Evolutionary conservation across 2,888 invertebrate genomes (phyloP).

Genomic region (Agrilus mali): DNA sequence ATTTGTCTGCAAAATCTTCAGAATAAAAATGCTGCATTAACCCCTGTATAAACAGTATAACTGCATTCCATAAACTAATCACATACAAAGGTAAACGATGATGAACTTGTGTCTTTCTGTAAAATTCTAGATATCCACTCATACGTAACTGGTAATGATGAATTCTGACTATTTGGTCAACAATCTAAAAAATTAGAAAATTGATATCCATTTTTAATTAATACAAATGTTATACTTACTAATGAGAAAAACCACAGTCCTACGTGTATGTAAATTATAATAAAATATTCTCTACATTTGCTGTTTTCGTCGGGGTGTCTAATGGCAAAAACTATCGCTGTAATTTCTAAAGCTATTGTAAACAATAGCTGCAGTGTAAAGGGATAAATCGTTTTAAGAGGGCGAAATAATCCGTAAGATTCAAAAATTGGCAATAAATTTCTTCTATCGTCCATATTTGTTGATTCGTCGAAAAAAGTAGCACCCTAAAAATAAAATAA

Average conservation of each 20-base stretch:
- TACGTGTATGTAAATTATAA: conserved; percentile 44
- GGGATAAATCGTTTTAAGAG: conserved; percentile 25
- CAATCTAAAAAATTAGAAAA: conserved; percentile 30
- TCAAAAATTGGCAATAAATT: conserved; percentile 29
- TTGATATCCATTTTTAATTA: background rate
- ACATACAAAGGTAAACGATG: conserved; percentile 48
- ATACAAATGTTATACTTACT: conserved; percentile 28
- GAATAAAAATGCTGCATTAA: conserved; percentile 44
- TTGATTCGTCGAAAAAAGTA: conserved; percentile 33
- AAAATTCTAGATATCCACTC: conserved; percentile 56
- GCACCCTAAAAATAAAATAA: conserved; percentile 27
- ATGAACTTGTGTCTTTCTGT: conserved; percentile 45
- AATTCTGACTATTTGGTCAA: conserved; percentile 44
- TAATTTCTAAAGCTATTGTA: conserved; percentile 26
- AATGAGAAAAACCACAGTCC: conserved; percentile 44
- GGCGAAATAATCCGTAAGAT: conserved; percentile 30
- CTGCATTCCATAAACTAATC: conserved; percentile 49
- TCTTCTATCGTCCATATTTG: conserved; percentile 30
- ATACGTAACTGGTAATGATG: conserved; percentile 48
- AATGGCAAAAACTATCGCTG: conserved; percentile 28
- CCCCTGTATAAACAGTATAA: conserved; percentile 41
- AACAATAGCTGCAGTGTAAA: conserved; percentile 26
- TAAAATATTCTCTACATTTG: conserved; percentile 44
- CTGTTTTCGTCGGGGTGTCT: conserved; percentile 30
- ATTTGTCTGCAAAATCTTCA: conserved; percentile 38